Base-by-base conservation (phyloP, 1,140 invertebrate genomes). In the Wasmannia auropunctata region DNA sequence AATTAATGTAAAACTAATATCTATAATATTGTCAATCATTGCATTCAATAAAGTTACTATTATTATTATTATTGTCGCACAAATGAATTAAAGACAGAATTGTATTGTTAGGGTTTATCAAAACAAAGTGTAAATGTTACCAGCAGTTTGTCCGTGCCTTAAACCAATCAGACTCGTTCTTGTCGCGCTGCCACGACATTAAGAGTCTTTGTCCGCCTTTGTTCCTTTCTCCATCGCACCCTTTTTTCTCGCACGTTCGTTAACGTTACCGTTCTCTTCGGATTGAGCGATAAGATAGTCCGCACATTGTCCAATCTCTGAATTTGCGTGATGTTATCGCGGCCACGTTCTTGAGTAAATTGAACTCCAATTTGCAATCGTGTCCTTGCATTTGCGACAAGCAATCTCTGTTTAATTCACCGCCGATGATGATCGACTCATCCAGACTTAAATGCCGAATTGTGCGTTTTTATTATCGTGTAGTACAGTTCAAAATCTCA, bases 191-290 rank as follows among this genome's bases (percentile, higher is more conserved):
- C 60, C 51, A 51, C 19, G 69, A 76, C 83, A 86, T 79, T 43
- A 43, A 79, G 65, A 79, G 60, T 46, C 56, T 88, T 83, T 22
- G 63, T 70, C 10, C 28, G n/a, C 63, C 25, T 31, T 31, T 22
- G 19, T 58, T 46, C 51, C 65, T 83, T 58, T 74, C 51, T 58
- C n/a, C 14, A 7, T 49, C 28, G n/a, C 40, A n/a, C 46, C 37
- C 62, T n/a, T 67, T 74, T 72, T 46, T 63, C 56, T 31, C 28
- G 43, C 69, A n/a, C 40, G 28, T 70, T 62, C 54, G 75, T 88
- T 89, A 88, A 46, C 46, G 70, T 87, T 85, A 87, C 72, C 74
- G 81, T 89, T 86, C 62, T 65, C 28, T 28, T 11, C 49, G 28
- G 87, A 89, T 86, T 37, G n/a, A 46, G 63, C 49, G 37, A 43